Base-by-base conservation (phyloP, 2,797 vertebrate genomes). In the Acanthopagrus latus region DNA sequence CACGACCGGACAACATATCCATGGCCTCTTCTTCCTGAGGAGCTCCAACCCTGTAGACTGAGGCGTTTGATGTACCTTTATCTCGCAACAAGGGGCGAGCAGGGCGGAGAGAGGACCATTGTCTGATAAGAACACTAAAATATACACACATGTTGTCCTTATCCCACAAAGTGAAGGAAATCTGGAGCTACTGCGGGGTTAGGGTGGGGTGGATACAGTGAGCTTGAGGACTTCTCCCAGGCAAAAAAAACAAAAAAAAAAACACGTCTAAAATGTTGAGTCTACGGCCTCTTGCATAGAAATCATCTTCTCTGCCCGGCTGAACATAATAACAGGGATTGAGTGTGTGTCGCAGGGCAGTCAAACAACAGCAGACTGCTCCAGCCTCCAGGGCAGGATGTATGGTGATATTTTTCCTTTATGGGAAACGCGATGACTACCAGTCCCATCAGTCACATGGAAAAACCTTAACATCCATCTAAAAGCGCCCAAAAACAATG, bases 91-190 rank as follows among this genome's bases (percentile, higher is more conserved):
- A 85, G 76, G 76, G 66, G 20, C 71, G 43, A 79, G 41, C 67
- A 43, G 78, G 58, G 69, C 82, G 16, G 54, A 82, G 80, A 76
- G 64, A 65, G 67, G 7, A 77, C 75, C 73, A 80, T 74, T 84
- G 88, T 89, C 76, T 64, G 90, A 95, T 94, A 91, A 91, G 80
- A 82, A 41, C 56, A 64, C 81, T 76, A 78, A 92, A 90, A 91
- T 80, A 91, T 81, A 91, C 87, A 91, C 64, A 65, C 12, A 33
- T 79, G 85, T 88, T 91, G 74, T 88, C 87, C 88, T 93, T 94
- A 93, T 94, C 92, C 83, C 92, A 92, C 92, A 89, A 88, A 90
- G 80, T 78, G 73, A 87, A 94, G 90, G 88, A 92, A 92, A 89
- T 76, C 76, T 89, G 84, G 56, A 78, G 86, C 71, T 82, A 75